These are phyloP conservation scores for Cololabis saira DNA, from an alignment of 2,113 vertebrate species.

Conservation along the genomic window DNA sequence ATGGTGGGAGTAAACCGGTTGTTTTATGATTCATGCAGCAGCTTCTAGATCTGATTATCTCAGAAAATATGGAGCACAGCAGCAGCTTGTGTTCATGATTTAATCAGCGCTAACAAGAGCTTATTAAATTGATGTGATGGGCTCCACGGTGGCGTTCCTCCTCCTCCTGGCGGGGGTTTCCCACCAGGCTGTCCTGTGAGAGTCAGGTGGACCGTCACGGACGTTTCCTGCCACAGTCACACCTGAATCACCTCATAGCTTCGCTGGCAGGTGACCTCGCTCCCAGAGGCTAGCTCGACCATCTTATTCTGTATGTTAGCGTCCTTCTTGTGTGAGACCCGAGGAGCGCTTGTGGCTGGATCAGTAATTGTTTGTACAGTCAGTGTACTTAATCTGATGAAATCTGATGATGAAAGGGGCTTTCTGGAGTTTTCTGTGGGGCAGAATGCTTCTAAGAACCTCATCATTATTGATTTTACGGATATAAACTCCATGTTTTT, in stretches of 20 bases:
- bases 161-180: conserved; percentile 30
- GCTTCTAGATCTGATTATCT: conserved; percentile 45
- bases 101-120: conserved; percentile 47
- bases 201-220: neutral
- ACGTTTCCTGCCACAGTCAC: neutral
- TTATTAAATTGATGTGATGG: conserved; percentile 57
- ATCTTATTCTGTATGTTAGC: too few relatives aligned
- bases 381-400: too few relatives aligned
- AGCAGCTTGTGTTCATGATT: conserved; percentile 49
- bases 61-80: conserved; percentile 3
- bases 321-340: too few relatives aligned
- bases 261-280: too few relatives aligned
- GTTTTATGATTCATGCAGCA: conserved; percentile 40
- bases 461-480: too few relatives aligned
- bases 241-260: conserved; percentile 2
- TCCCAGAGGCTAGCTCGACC: too few relatives aligned
- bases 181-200: neutral
- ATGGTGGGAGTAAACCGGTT: conserved; percentile 31
- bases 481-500: too few relatives aligned
- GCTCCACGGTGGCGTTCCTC: conserved; percentile 29
- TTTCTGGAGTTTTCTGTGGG: too few relatives aligned
- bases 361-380: too few relatives aligned
- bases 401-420: too few relatives aligned
- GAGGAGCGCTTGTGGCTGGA: too few relatives aligned
- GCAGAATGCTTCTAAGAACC: too few relatives aligned